These are phyloP conservation scores for Drosophila seguyi DNA, from an alignment of 1,140 invertebrate species.

Conservation along the genomic window DNA sequence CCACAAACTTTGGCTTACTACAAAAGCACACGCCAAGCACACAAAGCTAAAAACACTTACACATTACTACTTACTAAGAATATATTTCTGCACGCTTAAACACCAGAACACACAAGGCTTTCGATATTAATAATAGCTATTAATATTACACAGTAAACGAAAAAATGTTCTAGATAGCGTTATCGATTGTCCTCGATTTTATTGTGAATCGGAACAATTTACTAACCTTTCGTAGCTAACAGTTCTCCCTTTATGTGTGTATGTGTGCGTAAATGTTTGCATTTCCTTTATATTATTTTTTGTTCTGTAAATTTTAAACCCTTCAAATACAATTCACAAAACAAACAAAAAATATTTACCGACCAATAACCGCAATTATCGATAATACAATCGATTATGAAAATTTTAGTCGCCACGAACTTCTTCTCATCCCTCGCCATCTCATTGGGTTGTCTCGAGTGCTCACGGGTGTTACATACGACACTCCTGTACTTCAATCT, in stretches of 20 bases:
- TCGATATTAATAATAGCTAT: conserved; percentile 19
- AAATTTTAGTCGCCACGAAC: conserved; percentile 78
- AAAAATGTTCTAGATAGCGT: conserved; percentile 4
- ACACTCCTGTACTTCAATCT: conserved; percentile 88
- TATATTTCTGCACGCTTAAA: conserved; percentile 26
- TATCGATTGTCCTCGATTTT: conserved; percentile 9
- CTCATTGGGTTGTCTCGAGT: conserved; percentile 83
- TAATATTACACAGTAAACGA: conserved; percentile 15
- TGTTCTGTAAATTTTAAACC: conserved; percentile 14
- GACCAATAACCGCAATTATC: conserved; percentile 18
- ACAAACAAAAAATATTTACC: background rate
- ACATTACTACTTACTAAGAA: background rate
- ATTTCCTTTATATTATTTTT: conserved; percentile 11
- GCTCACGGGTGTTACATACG: conserved; percentile 86
- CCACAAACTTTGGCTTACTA: conserved; percentile 10
- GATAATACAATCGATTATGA: background rate
- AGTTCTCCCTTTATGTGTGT: conserved; percentile 31
- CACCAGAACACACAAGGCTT: conserved; percentile 22
- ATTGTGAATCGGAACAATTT: conserved; percentile 6
- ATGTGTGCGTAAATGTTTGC: conserved; percentile 35
- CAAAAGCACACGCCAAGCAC: conserved; percentile 14
- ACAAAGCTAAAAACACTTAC: conserved; percentile 5
- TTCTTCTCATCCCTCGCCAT: conserved; percentile 82
- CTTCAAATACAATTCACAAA: background rate
- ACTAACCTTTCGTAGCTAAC: conserved; percentile 23